Percentiles rank a stretch among this genome's conserved stretches.
These are phyloP conservation scores for Rhabdomys pumilio DNA, from an alignment of 2,797 vertebrate species.

Conservation along the genomic window DNA sequence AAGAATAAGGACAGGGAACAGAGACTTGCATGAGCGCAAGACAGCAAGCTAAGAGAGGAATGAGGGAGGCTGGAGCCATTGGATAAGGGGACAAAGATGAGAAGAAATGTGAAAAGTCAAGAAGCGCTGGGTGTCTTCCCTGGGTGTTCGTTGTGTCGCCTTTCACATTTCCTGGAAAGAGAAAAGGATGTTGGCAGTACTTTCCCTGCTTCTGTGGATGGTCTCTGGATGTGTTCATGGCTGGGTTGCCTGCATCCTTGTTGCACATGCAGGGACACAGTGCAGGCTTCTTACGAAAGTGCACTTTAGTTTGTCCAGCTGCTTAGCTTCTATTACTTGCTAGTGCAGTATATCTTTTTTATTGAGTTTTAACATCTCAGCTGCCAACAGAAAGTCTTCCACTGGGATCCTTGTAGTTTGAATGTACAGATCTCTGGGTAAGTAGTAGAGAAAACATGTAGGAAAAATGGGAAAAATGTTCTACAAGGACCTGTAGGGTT, in stretches of 20 bases:
- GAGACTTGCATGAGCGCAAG: not conserved
- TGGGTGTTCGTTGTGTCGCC: fast-evolving
- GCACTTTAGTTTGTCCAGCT: not conserved
- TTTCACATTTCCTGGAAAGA: not conserved
- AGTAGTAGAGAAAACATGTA: not conserved
- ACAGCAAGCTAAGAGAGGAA: not conserved
- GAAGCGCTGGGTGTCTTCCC: fast-evolving
- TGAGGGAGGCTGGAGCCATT: fast-evolving
- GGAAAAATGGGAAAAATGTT: constrained; percentile 3
- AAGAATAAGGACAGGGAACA: not conserved
- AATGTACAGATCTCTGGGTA: constrained; percentile 34
- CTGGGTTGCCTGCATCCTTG: fast-evolving
- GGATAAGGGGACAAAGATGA: too few relatives aligned
- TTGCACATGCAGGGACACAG: not conserved
- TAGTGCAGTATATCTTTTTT: constrained; percentile 51
- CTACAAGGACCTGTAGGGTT: not conserved
- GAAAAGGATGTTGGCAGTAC: not conserved
- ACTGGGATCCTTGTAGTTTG: not conserved
- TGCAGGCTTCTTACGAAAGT: not conserved
- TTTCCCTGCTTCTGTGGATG: not conserved
- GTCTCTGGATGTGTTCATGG: not conserved
- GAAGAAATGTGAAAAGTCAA: too few relatives aligned
- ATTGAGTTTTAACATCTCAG: constrained; percentile 55
- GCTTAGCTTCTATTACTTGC: constrained; percentile 6
- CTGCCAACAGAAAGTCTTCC: constrained; percentile 38